These are phyloP conservation scores for Apteryx owenii DNA, from an alignment of 2,113 vertebrate species.

Conservation along the genomic window DNA sequence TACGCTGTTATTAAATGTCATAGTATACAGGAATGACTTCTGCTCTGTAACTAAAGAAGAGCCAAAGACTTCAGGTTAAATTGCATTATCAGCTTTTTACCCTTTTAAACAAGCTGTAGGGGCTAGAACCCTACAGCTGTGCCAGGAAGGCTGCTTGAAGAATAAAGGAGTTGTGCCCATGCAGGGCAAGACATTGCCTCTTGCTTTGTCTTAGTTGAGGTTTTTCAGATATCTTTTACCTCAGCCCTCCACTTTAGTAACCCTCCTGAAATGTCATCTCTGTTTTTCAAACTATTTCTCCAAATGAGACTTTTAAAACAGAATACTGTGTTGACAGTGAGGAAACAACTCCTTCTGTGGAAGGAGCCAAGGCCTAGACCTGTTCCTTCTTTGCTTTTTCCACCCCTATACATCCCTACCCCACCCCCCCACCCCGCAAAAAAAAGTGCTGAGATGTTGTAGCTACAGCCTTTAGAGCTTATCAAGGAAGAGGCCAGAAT, in stretches of 20 bases:
- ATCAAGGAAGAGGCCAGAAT: not conserved
- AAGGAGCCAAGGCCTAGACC: not conserved
- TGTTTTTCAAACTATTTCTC: not conserved
- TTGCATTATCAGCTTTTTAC: not conserved
- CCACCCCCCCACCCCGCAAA: not conserved
- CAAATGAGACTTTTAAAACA: not conserved
- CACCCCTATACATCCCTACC: not conserved
- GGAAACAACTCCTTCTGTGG: not conserved
- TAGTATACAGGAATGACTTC: not conserved
- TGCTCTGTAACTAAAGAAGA: not conserved
- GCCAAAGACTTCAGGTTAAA: not conserved
- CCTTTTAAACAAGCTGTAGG: not conserved
- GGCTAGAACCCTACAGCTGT: not conserved
- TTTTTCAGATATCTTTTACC: not conserved
- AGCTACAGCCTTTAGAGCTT: not conserved
- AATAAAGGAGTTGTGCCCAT: not conserved
- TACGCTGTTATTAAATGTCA: not conserved
- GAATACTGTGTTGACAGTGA: not conserved
- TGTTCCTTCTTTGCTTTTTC: not conserved
- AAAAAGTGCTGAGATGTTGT: not conserved
- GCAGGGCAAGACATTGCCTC: not conserved
- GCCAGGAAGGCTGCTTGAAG: not conserved
- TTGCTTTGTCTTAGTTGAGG: not conserved
- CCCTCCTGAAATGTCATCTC: not conserved
- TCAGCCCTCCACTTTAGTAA: not conserved